Conservation (phyloP, 2,888 invertebrate species). For the Opisthograptis luteolata region DNA sequence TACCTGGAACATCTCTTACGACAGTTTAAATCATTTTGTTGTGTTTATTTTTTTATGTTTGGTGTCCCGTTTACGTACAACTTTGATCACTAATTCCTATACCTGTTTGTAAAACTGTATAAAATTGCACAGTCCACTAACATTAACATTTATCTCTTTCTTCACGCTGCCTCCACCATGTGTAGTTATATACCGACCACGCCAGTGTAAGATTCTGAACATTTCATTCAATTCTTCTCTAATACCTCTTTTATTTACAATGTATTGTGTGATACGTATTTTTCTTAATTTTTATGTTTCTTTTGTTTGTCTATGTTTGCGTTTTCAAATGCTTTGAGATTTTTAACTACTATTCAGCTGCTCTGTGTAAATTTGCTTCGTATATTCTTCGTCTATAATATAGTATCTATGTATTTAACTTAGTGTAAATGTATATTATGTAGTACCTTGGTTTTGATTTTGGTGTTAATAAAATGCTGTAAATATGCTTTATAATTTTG, state of each 20-base stretch:
- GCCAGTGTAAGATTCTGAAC: conserved; percentile 85
- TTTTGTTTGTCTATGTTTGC: conserved; percentile 35
- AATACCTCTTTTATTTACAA: conserved; percentile 31
- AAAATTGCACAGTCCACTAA: conserved; percentile 61
- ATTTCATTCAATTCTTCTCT: conserved; percentile 45
- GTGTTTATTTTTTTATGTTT: conserved; percentile 38
- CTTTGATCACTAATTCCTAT: conserved; percentile 6
- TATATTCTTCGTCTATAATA: background rate
- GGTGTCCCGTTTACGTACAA: conserved; percentile 35
- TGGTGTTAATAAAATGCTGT: conserved; percentile 33
- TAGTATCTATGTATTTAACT: background rate
- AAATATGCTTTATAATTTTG: conserved; percentile 20
- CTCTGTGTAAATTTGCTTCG: conserved; percentile 13
- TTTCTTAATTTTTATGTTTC: conserved; percentile 11
- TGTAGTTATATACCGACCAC: conserved; percentile 85
- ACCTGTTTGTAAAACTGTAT: conserved; percentile 37
- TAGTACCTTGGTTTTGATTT: conserved; percentile 8
- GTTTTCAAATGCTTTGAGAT: conserved; percentile 30
- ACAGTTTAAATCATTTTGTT: conserved; percentile 45
- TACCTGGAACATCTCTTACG: conserved; percentile 80
- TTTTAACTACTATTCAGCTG: conserved; percentile 11
- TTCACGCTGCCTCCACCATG: conserved; percentile 80
- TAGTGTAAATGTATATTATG: background rate
- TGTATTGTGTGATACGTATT: conserved; percentile 27
- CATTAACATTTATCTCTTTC: conserved; percentile 56